phyloP scores from a whole-genome alignment of 2,888 invertebrate species.

The Diarsia mendica region DNA sequence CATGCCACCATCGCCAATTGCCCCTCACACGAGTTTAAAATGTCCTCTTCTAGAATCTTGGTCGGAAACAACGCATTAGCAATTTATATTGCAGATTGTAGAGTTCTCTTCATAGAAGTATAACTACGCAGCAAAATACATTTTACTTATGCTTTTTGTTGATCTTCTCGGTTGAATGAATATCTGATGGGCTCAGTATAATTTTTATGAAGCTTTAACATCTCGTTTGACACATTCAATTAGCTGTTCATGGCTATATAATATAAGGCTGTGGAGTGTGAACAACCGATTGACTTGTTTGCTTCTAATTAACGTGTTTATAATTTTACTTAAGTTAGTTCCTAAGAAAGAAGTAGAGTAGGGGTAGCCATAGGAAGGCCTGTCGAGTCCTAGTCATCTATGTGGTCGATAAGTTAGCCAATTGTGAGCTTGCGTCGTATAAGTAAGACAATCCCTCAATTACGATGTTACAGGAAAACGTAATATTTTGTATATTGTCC shows the following conservation, averaged over 20 bases:
- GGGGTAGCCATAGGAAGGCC: not conserved
- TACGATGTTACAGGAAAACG: constrained; percentile 46
- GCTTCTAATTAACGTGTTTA: constrained; percentile 14
- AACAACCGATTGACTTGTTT: constrained; percentile 28
- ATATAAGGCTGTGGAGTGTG: not conserved
- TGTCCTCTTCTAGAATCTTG: constrained; percentile 15
- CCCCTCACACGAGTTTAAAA: constrained; percentile 6
- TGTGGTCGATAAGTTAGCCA: not conserved
- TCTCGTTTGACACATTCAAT: constrained; percentile 31
- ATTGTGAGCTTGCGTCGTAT: not conserved
- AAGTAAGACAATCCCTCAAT: constrained; percentile 18
- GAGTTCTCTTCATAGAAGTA: not conserved
- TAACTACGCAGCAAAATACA: not conserved
- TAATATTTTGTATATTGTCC: constrained; percentile 23
- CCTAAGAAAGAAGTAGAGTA: not conserved
- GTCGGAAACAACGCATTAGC: constrained; percentile 26
- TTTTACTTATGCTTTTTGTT: constrained; percentile 5
- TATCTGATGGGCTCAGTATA: constrained; percentile 11
- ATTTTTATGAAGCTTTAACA: constrained; percentile 3
- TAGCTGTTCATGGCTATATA: constrained; percentile 10
- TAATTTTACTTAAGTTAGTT: constrained; percentile 1
- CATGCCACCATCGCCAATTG: constrained; percentile 10
- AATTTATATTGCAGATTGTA: constrained; percentile 13
- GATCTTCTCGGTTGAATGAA: constrained; percentile 1
- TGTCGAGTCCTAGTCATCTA: not conserved